These are phyloP conservation scores for Mormyrus proboscirostris DNA, from an alignment of 2,797 vertebrate species.

Conservation along the genomic window DNA sequence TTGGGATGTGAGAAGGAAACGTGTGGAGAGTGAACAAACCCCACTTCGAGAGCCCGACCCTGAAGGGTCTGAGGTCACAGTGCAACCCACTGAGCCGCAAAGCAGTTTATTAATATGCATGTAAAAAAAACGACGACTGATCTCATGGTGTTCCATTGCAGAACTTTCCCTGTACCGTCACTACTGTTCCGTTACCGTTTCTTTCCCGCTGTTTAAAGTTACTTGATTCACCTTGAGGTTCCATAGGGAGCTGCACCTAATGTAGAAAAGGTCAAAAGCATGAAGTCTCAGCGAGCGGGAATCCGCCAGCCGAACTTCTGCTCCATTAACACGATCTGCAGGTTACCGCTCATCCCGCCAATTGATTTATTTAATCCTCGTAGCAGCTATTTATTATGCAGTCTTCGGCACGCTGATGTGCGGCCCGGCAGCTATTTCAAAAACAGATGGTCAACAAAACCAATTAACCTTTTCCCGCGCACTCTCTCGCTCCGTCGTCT, in stretches of 20 bases:
- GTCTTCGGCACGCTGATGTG: conserved; percentile 48
- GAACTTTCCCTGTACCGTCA: background rate
- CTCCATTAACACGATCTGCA: conserved; percentile 58
- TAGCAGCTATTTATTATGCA: conserved; percentile 52
- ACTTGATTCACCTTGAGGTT: conserved; percentile 33
- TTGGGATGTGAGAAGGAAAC: background rate
- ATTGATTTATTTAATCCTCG: conserved; percentile 57
- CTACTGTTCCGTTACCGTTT: background rate
- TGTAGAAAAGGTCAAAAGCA: conserved; percentile 31
- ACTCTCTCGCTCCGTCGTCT: conserved; percentile 54
- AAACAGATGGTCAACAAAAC: conserved; percentile 78
- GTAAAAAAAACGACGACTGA: background rate
- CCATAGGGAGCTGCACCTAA: conserved; percentile 18
- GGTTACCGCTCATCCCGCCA: conserved; percentile 49
- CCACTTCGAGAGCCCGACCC: background rate
- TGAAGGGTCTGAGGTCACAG: background rate
- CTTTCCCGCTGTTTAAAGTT: background rate
- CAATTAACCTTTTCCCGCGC: conserved; percentile 73
- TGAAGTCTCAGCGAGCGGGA: conserved; percentile 28
- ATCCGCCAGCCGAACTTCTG: conserved; percentile 40
- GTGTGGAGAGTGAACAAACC: background rate
- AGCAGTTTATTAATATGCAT: background rate
- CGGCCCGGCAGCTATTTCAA: conserved; percentile 39
- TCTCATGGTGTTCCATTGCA: background rate
- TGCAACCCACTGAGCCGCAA: background rate